Evolutionary conservation across 2,113 vertebrate genomes (phyloP).

Genomic region (Dicaeum eximium): DNA sequence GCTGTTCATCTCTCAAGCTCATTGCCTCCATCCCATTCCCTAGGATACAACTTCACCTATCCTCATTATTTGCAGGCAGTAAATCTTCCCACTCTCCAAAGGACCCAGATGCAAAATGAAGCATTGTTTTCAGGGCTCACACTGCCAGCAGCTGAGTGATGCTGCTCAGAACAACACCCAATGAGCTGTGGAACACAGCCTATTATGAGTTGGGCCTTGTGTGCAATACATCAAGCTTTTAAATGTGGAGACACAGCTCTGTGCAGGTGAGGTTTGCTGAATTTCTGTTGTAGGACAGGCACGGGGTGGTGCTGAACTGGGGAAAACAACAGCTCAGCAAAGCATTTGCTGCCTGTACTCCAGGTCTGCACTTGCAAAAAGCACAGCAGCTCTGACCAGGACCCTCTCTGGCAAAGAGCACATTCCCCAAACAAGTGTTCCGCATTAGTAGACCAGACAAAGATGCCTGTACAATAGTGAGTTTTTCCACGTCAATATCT

Average conservation of each 20-base stretch:
- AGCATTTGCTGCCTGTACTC: not conserved
- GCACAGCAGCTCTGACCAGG: not conserved
- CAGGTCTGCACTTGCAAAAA: not conserved
- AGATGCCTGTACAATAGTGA: not conserved
- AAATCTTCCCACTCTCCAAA: not conserved
- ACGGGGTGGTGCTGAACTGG: not conserved
- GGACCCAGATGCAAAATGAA: not conserved
- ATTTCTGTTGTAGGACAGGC: not conserved
- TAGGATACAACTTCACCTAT: constrained; percentile 7
- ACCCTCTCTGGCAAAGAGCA: not conserved
- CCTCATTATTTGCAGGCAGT: not conserved
- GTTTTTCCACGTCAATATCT: not conserved
- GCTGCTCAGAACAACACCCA: not conserved
- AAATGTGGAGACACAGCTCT: not conserved
- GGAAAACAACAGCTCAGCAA: not conserved
- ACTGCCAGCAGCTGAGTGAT: constrained; percentile 37
- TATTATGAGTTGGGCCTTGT: not conserved
- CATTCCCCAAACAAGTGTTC: not conserved
- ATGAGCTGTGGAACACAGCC: constrained; percentile 28
- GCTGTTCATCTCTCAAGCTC: not conserved
- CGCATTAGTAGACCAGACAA: not conserved
- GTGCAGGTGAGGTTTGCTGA: not conserved
- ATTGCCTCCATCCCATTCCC: constrained; percentile 1
- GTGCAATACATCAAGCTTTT: constrained; percentile 20
- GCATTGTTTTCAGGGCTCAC: not conserved